Evolutionary conservation across 2,888 invertebrate genomes (phyloP), one percentile per base, ranked within the genome.

Genomic region (Mycalesis mineus): DNA sequence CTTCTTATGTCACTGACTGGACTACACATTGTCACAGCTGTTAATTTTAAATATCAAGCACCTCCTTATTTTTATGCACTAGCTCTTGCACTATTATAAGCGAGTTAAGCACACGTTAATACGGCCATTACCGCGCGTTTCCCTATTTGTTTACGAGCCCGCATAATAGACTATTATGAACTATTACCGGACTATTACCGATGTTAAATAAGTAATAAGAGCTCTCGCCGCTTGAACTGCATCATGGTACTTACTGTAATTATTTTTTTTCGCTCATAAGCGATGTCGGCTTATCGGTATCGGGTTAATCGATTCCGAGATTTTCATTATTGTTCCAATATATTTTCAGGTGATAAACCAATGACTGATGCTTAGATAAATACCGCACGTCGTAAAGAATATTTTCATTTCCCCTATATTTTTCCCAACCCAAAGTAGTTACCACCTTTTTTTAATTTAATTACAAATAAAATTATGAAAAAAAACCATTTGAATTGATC

Each of bases 141-240:
- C 74, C 75, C 77, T 76, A 79, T 80, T 79, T 76, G 78, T 79
- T 80, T 79, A 78, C 71, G 79, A 74, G 64, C 70, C 67, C 29
- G 63, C 63, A 69, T 71, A 74, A 74, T 74, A 69, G 36, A 36
- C 36, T 36, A 22, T 22, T 22, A 22, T 5, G 70, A 11, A 36
- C 36, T 36, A 73, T 73, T 73, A 71, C 66, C 22, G 70, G 36
- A 36, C 36, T 36, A 73, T 73, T 73, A 71, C 66, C 64, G 59
- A 65, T 65, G 65, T 67, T 69, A 65, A 70, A 72, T 69, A 65
- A 66, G 64, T 65, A 66, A 68, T 66, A 64, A 66, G 55, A 65
- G 62, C 60, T 58, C 55, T 57, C 58, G 58, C 62, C 58, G 62
- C 47, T 65, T 60, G 60, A 61, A 56, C 58, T 60, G 63, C 55